These are phyloP conservation scores for Epinephelus fuscoguttatus DNA, from an alignment of 2,113 vertebrate species.

Conservation along the genomic window DNA sequence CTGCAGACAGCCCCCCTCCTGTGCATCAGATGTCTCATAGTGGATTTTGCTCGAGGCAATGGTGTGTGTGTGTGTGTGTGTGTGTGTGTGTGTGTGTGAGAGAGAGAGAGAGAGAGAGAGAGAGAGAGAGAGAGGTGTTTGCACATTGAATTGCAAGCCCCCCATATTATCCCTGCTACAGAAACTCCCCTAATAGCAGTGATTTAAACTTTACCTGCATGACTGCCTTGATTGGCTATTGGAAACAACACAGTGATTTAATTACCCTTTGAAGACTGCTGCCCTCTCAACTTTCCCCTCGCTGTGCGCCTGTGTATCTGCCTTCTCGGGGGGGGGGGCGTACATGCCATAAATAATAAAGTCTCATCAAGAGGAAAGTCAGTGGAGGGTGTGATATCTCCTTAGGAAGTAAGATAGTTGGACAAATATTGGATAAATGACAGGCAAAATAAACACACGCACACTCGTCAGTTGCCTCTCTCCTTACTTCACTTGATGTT, in stretches of 20 bases:
- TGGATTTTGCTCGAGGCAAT: constrained; percentile 72
- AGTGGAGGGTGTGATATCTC: constrained; percentile 21
- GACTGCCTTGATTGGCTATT: constrained; percentile 72
- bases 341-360: constrained; percentile 59
- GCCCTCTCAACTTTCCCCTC: constrained; percentile 48
- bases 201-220: constrained; percentile 75
- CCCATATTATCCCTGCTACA: constrained; percentile 63
- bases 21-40: constrained; percentile 71
- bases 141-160: constrained; percentile 36
- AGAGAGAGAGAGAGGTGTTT: constrained; percentile 2
- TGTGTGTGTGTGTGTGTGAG: constrained; percentile 14
- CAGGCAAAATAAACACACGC: background rate
- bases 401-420: constrained; percentile 23
- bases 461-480: background rate
- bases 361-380: constrained; percentile 36
- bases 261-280: constrained; percentile 64
- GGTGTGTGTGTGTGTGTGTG: constrained; percentile 34
- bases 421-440: constrained; percentile 43
- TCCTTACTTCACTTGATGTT: constrained; percentile 13
- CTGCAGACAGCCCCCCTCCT: constrained; percentile 65
- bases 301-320: constrained; percentile 25
- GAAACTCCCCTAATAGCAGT: constrained; percentile 62
- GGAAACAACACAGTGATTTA: constrained; percentile 74
- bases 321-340: background rate
- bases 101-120: no score